Percentiles rank a stretch among this genome's conserved stretches.
phyloP scores from a whole-genome alignment of 2,888 invertebrate species.

The Zeuzera pyrina region DNA sequence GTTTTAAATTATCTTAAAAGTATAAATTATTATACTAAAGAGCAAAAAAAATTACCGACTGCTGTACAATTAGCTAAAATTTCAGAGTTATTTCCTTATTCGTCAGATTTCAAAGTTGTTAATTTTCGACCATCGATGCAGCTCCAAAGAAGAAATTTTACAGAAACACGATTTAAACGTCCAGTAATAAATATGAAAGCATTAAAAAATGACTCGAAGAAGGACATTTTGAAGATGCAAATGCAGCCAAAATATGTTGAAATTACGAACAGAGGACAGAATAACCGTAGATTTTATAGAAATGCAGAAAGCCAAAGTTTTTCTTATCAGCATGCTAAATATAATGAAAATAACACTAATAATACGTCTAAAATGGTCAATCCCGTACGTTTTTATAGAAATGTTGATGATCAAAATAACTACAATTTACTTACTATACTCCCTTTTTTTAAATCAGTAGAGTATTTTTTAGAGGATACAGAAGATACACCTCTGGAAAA shows the following conservation, averaged over 20 bases:
- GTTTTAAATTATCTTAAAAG: constrained; percentile 55
- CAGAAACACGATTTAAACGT: constrained; percentile 33
- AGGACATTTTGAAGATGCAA: constrained; percentile 37
- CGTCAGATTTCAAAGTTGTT: constrained; percentile 37
- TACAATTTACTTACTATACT: constrained; percentile 34
- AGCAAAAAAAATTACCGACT: constrained; percentile 33
- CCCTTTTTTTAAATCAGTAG: constrained; percentile 48
- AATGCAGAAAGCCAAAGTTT: constrained; percentile 21
- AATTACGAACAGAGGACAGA: constrained; percentile 39
- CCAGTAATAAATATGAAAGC: constrained; percentile 49
- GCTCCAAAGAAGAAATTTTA: constrained; percentile 35
- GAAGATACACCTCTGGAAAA: constrained; percentile 17
- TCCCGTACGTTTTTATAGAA: too few relatives aligned
- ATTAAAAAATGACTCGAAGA: constrained; percentile 38
- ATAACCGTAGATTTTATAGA: constrained; percentile 31
- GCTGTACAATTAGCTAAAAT: constrained; percentile 43
- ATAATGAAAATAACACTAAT: too few relatives aligned
- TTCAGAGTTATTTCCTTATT: constrained; percentile 46
- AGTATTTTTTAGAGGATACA: constrained; percentile 32
- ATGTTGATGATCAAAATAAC: constrained; percentile 13
- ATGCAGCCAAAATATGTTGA: constrained; percentile 36
- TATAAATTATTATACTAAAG: constrained; percentile 35
- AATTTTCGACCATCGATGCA: constrained; percentile 36
- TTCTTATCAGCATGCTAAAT: too few relatives aligned
- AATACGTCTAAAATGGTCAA: too few relatives aligned